Base-by-base conservation (phyloP, 2,888 invertebrate species). In the Tribolium freemani region DNA sequence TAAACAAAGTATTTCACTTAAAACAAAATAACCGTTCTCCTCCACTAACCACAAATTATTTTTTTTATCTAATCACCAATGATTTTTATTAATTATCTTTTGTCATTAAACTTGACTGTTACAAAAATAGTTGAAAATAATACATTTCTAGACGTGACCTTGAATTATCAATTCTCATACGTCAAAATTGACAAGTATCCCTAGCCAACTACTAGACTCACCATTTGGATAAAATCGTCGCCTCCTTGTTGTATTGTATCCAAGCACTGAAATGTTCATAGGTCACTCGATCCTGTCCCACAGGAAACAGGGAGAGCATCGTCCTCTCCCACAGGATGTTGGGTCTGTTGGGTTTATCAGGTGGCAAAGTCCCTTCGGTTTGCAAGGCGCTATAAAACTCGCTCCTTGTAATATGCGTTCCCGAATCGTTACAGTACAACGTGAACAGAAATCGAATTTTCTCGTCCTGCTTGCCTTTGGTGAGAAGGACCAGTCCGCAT, bases 371-470 rank as follows among this genome's bases (percentile, higher is more conserved):
- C 9, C 86, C 85, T 69, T 92, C 91, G 69, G 90, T 83, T 77
- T 90, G 90, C 5, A 92, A 85, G 0, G 90, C 89, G 46, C 89
- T 88, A 10, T 92, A 90, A 83, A 96, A 94, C 76, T 96, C 95
- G 61, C 90, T 89, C 82, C 93, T 92, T 76, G 91, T 88, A 48
- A 96, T 92, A 81, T 92, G 90, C 4, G 91, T 91, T 75, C 91
- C 92, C 74, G 91, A 90, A 83, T 96, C 96, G 84, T 94, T 95
- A 74, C 93, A 93, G 85, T 96, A 96, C 67, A 96, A 88, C 11
- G 93, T 93, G 92, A 95, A 96, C 31, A 96, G 89, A 86, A 96
- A 96, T 89, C 92, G 89, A 76, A 95, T 92, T 89, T 94, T 96
- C 85, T 97, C 96, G 78, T 96, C 95, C 76, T 91, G 90, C 58